Conservation (phyloP, 2,113 vertebrate genomes). For the Nothocercus julius region DNA sequence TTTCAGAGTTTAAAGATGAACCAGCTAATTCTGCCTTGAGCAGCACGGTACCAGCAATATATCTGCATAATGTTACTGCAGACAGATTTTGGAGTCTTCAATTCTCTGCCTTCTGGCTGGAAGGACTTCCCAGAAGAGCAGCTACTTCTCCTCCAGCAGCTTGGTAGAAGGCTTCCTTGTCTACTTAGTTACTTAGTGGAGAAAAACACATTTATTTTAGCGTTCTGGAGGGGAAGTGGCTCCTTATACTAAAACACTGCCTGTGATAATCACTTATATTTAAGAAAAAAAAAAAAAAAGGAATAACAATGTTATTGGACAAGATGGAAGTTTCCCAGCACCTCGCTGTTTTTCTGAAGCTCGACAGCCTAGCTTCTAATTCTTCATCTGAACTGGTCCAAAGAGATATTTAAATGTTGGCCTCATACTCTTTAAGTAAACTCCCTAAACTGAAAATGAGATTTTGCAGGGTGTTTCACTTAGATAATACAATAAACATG, state of each 20-base stretch:
- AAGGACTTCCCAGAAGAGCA: fast-evolving
- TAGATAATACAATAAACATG: not conserved
- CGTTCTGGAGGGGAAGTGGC: not conserved
- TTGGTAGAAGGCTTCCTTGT: not conserved
- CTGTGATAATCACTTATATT: not conserved
- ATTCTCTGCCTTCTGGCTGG: not conserved
- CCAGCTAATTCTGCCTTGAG: not conserved
- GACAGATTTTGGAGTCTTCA: not conserved
- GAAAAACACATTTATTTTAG: not conserved
- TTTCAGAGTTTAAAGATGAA: not conserved
- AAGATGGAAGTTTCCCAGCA: not conserved
- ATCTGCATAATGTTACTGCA: not conserved
- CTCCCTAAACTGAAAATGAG: not conserved
- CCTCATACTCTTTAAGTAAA: not conserved
- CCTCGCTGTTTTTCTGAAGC: not conserved
- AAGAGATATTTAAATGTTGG: fast-evolving
- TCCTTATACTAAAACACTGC: not conserved
- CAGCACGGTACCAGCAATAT: not conserved
- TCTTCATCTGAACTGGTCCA: not conserved
- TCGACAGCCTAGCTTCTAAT: not conserved
- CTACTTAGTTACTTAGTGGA: not conserved
- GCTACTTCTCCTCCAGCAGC: fast-evolving
- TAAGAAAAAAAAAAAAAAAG: too few species aligned
- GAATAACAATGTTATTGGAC: not conserved
- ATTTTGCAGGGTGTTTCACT: not conserved